Percentiles rank a stretch among this genome's conserved stretches.
Conservation (phyloP, 2,888 invertebrate species). For the Rosalia funebris region DNA sequence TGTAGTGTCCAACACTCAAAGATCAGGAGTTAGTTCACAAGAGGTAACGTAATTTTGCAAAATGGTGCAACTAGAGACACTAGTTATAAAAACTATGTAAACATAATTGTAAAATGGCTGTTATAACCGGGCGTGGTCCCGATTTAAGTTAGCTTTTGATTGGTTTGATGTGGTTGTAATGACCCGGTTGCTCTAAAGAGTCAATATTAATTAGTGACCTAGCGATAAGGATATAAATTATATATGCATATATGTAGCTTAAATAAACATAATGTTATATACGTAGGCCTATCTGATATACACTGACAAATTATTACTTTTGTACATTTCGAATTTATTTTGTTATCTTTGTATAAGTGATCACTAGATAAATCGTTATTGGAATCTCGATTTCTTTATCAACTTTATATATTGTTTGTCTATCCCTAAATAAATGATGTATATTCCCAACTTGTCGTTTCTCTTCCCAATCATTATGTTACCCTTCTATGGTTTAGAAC, state of each 20-base stretch:
- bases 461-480: no score
- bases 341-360: constrained; percentile 54
- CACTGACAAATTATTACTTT: constrained; percentile 58
- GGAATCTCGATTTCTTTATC: constrained; percentile 50
- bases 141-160: constrained; percentile 45
- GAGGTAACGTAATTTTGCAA: no score
- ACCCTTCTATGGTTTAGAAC: no score
- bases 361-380: constrained; percentile 50
- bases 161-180: constrained; percentile 53
- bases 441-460: no score
- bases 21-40: no score
- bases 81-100: constrained; percentile 42
- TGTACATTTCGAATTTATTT: constrained; percentile 58
- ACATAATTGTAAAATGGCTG: constrained; percentile 58
- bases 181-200: constrained; percentile 61
- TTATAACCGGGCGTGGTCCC: constrained; percentile 45
- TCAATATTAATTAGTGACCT: constrained; percentile 61
- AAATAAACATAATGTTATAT: constrained; percentile 47
- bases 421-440: constrained; percentile 58
- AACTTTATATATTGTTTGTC: constrained; percentile 53
- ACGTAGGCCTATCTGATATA: constrained; percentile 62
- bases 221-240: constrained; percentile 53
- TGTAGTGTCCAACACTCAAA: no score
- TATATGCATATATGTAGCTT: constrained; percentile 59
- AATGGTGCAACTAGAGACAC: constrained; percentile 32